Conservation (phyloP, 2,797 vertebrate species). For the Aldrovandia affinis region DNA sequence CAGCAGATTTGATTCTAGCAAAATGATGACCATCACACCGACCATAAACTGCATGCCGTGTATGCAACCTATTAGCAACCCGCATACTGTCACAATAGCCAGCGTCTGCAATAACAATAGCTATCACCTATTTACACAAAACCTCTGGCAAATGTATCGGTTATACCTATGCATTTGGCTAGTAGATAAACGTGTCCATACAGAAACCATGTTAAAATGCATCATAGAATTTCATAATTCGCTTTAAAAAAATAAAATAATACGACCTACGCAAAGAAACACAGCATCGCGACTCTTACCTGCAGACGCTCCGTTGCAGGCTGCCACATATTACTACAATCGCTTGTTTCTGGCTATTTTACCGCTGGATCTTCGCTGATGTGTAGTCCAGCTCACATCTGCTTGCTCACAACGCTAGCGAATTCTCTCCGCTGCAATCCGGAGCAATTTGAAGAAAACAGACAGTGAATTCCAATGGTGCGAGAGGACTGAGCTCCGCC, state of each 20-base stretch:
- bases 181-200: background rate
- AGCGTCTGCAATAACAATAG: background rate
- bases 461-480: constrained; percentile 58
- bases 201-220: constrained; percentile 20
- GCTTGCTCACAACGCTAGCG: constrained; percentile 61
- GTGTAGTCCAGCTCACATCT: constrained; percentile 75
- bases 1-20: background rate
- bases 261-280: constrained; percentile 8
- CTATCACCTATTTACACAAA: background rate
- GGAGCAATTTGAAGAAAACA: constrained; percentile 55
- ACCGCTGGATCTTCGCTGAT: constrained; percentile 58
- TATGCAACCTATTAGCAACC: background rate
- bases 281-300: constrained; percentile 69
- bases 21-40: constrained; percentile 17
- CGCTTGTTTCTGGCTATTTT: constrained; percentile 54
- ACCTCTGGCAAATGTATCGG: background rate
- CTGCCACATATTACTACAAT: constrained; percentile 88
- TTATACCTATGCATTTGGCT: background rate
- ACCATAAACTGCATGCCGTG: constrained; percentile 18
- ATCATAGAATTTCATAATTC: constrained; percentile 14
- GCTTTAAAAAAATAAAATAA: constrained; percentile 5
- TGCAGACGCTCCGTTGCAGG: constrained; percentile 94
- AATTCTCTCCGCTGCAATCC: constrained; percentile 55
- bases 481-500: constrained; percentile 79
- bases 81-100: background rate